Conservation (phyloP, 2,888 invertebrate genomes). For the Eupithecia vulgata region DNA sequence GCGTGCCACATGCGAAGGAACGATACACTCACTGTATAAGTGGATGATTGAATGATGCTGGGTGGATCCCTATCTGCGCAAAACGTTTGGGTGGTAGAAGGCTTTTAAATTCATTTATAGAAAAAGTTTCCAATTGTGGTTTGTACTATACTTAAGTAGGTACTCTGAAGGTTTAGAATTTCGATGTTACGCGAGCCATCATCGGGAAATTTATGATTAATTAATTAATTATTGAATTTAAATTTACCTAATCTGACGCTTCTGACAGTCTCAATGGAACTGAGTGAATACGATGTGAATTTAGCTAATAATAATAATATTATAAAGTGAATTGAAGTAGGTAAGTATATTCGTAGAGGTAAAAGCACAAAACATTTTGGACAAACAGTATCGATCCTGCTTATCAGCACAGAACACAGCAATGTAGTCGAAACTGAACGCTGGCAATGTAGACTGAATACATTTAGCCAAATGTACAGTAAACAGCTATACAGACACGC, state of each 20-base stretch:
- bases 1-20: constrained; percentile 29
- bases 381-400: constrained; percentile 18
- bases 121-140: background rate
- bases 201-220: too few species aligned
- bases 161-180: too few species aligned
- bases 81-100: background rate
- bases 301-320: too few species aligned
- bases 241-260: too few species aligned
- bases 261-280: background rate
- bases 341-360: background rate
- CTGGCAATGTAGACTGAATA: constrained; percentile 18
- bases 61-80: background rate
- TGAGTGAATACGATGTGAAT: background rate
- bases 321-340: too few species aligned
- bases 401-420: constrained; percentile 10
- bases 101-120: background rate
- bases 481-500: constrained; percentile 29
- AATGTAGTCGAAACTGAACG: constrained; percentile 22
- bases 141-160: too few species aligned
- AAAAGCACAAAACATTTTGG: background rate
- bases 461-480: constrained; percentile 30
- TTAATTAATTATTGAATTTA: too few species aligned
- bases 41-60: constrained; percentile 17
- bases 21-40: constrained; percentile 12
- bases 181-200: too few species aligned